Evolutionary conservation across 1,140 invertebrate genomes (phyloP), one percentile per base, ranked within the genome.

Genomic region (Drosophila ironensis): DNA sequence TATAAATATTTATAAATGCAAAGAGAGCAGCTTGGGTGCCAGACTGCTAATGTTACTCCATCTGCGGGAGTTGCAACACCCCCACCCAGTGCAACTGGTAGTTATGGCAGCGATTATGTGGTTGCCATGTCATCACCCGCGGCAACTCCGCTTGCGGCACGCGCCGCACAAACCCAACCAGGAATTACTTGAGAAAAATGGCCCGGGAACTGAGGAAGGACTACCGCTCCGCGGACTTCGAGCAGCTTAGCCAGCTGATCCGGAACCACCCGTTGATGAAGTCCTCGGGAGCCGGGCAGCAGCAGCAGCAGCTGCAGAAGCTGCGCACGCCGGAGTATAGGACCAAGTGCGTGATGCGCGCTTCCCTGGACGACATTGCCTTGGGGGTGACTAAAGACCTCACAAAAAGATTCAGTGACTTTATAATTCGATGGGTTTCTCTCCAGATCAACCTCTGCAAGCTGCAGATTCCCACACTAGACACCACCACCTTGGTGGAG

Each of bases 291-390:
- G 4, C 51, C 11, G 11, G 4, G 2, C 11, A 33, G 12, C 48
- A 71, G 40, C 54, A 72, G 37, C 44, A 57, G 20, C 70, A 71
- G 1, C 8, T 80, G 50, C 71, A 80, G 11, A 72, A 63, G 37
- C 28, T 86, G 4, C 81, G 80, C 4, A 68, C 80, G 0, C 66
- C 80, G 0, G 80, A 86, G 22, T 86, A 86, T 28, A 52, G 81
- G 9, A 81, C 71, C 5, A 86, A 86, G n/a, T 86, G 84, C 27
- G 86, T 87, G n/a, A 88, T 88, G 74, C 35, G 86, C 2, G 75
- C 84, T 5, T 80, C 84, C 1, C 24, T 88, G 7, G 84, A 88
- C 38, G 84, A 88, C 51, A 88, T 88, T 19, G 84, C 86, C 1
- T 19, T 56, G 38, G 84, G 84, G n/a, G 86, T 88, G 14, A 14